A percentile compares a stretch with the other conserved stretches of the same genome.
Conservation (phyloP, 2,888 invertebrate species). For the Pedicia rivosa region DNA sequence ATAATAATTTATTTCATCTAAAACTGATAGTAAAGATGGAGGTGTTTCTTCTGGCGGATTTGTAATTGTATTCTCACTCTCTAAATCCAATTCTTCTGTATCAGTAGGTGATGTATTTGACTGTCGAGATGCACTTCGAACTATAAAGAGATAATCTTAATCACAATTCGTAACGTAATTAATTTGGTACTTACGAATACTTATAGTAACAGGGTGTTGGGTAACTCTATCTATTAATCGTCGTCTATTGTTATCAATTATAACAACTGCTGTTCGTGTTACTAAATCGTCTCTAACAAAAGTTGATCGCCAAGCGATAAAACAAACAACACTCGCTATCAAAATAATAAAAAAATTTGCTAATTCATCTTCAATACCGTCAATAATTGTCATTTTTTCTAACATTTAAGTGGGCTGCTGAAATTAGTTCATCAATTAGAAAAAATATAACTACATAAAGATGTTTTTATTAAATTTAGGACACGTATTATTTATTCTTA, state of each 20-base stretch:
- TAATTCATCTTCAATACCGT: constrained; percentile 74
- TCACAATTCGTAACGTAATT: not conserved
- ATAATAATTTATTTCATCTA: constrained; percentile 10
- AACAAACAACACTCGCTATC: constrained; percentile 36
- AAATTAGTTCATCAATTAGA: too few relatives aligned
- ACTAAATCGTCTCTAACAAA: constrained; percentile 15
- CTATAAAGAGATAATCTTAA: constrained; percentile 4
- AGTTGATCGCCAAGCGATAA: constrained; percentile 64
- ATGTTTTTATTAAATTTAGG: too few relatives aligned
- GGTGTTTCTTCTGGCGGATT: constrained; percentile 8
- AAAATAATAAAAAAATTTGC: constrained; percentile 50
- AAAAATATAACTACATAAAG: too few relatives aligned
- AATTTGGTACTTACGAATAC: constrained; percentile 5
- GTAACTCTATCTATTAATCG: constrained; percentile 12
- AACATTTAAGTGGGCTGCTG: constrained; percentile 5
- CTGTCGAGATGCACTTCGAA: constrained; percentile 9
- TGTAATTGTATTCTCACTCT: constrained; percentile 8
- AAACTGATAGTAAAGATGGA: not conserved
- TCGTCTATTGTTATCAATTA: constrained; percentile 15
- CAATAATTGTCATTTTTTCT: constrained; percentile 52
- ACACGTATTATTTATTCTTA: too few relatives aligned
- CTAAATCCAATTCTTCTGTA: constrained; percentile 27
- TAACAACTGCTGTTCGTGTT: constrained; percentile 13
- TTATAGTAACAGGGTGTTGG: constrained; percentile 6
- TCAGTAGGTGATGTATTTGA: constrained; percentile 23